Base-by-base conservation (phyloP, 2,113 vertebrate genomes). In the Anguilla rostrata region DNA sequence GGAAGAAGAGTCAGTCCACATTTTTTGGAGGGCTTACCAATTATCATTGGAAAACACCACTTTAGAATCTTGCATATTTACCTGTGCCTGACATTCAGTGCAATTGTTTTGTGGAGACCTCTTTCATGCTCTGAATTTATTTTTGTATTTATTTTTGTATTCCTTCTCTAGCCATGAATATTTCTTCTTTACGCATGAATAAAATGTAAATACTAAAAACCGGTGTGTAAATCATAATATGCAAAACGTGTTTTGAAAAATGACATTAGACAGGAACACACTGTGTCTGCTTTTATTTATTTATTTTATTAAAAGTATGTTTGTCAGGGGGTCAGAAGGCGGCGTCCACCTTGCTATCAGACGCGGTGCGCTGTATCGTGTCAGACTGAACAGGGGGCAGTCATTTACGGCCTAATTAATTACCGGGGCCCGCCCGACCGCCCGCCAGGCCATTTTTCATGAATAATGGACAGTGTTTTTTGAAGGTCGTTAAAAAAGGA, bases 401-500 rank as follows among this genome's bases (percentile, higher is more conserved):
- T 34, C 71, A 34, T 34, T 34, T 75, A 29, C 71, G 7, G 71
- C 71, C 71, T 34, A 75, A 75, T 75, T 75, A 29, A 75, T 75
- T 75, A 75, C 29, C 71, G 71, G 71, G 71, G 71, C 34, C 71
- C 71, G 5, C 34, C n/a, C n/a, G n/a, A n/a, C 9, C 8, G 29
- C 71, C 71, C 8, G 71, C 15, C 34, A 34, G 34, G 34, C 26
- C 71, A 75, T 75, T 75, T 75, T 29, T 75, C 71, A 75, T 75
- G 71, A 75, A 75, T 75, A 75, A 75, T 75, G 29, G 71, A 75
- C 71, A 75, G 11, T 26, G 71, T 34, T 75, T 34, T 66, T 75
- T 75, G 71, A 75, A 75, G 71, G 71, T 75, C 29, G n/a, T 75
- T 75, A 75, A 75, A 66, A 75, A 75, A 26, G 71, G n/a, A 75